Evolutionary conservation across 2,888 invertebrate genomes (phyloP).

Genomic region (Limnephilus lunatus): DNA sequence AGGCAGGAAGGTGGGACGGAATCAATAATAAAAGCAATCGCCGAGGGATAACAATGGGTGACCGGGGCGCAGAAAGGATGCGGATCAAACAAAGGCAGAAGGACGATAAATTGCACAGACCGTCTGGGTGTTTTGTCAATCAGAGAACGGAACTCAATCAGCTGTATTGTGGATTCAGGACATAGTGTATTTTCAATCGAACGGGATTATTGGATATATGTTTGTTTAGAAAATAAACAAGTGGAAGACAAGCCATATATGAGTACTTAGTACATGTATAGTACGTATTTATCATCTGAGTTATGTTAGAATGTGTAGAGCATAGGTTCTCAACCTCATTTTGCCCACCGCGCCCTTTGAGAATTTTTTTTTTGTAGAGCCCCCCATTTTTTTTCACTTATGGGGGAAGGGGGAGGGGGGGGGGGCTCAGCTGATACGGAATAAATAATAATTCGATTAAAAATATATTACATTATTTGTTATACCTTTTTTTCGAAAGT

Average conservation of each 20-base stretch:
- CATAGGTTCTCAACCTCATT: too few species aligned
- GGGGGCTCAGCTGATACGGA: too few species aligned
- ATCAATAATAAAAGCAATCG: conserved; percentile 26
- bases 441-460: too few species aligned
- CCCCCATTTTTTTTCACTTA: too few species aligned
- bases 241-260: not conserved
- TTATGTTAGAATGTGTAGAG: not conserved
- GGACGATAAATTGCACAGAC: not conserved
- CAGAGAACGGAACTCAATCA: conserved; percentile 11
- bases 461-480: too few species aligned
- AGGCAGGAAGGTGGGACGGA: not conserved
- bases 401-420: too few species aligned
- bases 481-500: too few species aligned
- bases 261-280: not conserved
- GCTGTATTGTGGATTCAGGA: not conserved
- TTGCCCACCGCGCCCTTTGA: too few species aligned
- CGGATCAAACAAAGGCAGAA: not conserved
- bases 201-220: not conserved
- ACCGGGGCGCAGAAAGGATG: not conserved
- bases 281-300: not conserved
- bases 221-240: not conserved
- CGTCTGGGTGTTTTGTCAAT: not conserved
- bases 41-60: conserved; percentile 16
- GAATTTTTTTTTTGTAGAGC: too few species aligned
- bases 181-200: not conserved